phyloP scores from a whole-genome alignment of 2,888 invertebrate species.

The Poecilobothrus nobilitatus region DNA sequence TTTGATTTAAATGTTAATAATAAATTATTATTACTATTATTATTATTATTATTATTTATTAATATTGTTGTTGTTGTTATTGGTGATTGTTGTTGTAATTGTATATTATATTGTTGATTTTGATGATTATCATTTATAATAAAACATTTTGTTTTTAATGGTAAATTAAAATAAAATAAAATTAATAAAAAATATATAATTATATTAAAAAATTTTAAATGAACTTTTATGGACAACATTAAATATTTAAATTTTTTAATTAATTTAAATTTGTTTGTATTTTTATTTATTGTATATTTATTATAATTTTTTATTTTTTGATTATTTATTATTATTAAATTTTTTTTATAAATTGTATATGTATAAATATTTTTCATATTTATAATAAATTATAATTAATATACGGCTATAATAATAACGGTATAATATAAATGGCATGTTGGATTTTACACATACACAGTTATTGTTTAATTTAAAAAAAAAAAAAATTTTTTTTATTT shows the following conservation, averaged over 20 bases:
- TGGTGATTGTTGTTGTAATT: neutral
- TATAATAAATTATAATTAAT: neutral
- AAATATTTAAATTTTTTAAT: neutral
- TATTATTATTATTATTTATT: neutral
- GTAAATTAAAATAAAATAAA: neutral
- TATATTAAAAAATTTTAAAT: neutral
- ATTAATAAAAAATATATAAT: constrained; percentile 1
- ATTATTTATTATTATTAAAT: neutral
- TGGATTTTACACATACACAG: neutral
- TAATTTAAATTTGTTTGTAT: too few relatives aligned
- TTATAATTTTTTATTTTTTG: neutral
- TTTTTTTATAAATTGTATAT: neutral
- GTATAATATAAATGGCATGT: neutral
- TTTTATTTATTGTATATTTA: too few relatives aligned
- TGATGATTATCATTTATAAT: neutral
- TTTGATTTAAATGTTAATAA: neutral
- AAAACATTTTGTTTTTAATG: neutral
- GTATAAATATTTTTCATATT: neutral
- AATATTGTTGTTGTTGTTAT: neutral
- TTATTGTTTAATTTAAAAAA: neutral
- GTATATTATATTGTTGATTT: neutral
- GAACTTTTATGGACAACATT: neutral
- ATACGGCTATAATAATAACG: neutral
- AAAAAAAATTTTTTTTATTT: too few relatives aligned
- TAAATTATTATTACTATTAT: neutral